Evolutionary conservation across 2,113 vertebrate genomes (phyloP).

Genomic region (Oceanodroma tethys): DNA sequence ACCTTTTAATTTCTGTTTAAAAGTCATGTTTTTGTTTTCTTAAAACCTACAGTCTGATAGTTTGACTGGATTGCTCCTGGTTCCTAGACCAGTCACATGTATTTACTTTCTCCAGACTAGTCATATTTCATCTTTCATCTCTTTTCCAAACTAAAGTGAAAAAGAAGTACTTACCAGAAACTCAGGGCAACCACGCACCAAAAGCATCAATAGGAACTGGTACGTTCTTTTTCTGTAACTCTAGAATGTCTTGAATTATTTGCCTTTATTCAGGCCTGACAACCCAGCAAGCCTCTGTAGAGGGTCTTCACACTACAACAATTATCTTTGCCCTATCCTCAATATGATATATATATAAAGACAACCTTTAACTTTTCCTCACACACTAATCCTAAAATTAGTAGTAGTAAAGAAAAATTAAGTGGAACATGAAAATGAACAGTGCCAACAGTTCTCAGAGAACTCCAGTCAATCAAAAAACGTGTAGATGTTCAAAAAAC

Average conservation of each 20-base stretch:
- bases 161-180: neutral
- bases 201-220: neutral
- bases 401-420: neutral
- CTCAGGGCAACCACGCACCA: neutral
- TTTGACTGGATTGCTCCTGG: neutral
- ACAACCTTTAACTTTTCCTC: neutral
- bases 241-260: neutral
- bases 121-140: neutral
- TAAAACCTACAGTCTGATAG: neutral
- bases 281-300: neutral
- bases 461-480: neutral
- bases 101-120: neutral
- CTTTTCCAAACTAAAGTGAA: neutral
- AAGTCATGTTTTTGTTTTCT: neutral
- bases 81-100: neutral
- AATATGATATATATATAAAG: neutral
- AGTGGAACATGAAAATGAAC: neutral
- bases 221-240: neutral
- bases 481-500: no score
- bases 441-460: neutral
- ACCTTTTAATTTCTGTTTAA: neutral
- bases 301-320: neutral
- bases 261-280: conserved; percentile 57
- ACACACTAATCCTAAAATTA: neutral
- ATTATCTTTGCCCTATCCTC: neutral